Evolutionary conservation across 2,113 vertebrate species (phyloP).

Genomic region (Sigmodon hispidus): DNA sequence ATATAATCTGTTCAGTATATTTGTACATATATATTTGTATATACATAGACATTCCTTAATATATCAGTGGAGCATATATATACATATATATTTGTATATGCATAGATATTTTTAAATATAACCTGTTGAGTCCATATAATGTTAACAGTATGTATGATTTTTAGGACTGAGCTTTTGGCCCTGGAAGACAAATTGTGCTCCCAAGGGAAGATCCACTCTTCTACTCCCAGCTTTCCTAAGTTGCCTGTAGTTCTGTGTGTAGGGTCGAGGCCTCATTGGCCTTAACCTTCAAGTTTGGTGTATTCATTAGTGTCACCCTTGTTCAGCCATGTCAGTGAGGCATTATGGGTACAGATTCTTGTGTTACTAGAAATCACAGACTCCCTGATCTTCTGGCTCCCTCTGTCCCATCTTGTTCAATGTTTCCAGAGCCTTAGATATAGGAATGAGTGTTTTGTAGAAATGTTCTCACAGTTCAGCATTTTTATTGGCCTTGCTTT

Average conservation of each 20-base stretch:
- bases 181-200: neutral
- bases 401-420: neutral
- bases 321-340: neutral
- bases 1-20: neutral
- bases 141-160: neutral
- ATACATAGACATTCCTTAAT: neutral
- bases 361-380: neutral
- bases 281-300: neutral
- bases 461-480: neutral
- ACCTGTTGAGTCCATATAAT: neutral
- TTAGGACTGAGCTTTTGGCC: neutral
- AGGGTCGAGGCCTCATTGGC: neutral
- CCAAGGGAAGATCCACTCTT: neutral
- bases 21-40: neutral
- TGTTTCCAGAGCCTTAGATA: neutral
- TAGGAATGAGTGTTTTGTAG: neutral
- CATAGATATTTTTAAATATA: neutral
- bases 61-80: too few species aligned
- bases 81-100: neutral
- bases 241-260: neutral
- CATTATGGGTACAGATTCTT: neutral
- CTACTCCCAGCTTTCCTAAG: neutral
- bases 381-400: neutral
- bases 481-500: neutral
- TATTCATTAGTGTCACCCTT: neutral